These are phyloP conservation scores for Oscarella lobularis DNA, from an alignment of 37 sponge, comb jelly and placozoan genomes.

Conservation along the genomic window DNA sequence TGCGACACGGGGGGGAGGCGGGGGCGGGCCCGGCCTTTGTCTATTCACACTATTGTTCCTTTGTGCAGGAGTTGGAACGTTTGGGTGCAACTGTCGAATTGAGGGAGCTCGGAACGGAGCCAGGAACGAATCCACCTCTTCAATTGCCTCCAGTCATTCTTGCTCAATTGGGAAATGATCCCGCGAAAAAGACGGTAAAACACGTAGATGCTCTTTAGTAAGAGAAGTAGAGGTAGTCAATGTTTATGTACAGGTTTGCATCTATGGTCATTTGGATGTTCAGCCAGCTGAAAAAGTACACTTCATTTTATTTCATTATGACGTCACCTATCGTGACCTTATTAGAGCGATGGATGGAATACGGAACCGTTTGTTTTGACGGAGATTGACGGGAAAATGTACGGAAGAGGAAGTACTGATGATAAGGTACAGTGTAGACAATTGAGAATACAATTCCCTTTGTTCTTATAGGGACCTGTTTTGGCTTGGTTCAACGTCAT, in stretches of 20 bases:
- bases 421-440: conserved; percentile 26
- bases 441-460: too few relatives aligned
- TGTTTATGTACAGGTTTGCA: conserved; percentile 1
- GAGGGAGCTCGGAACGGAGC: too few relatives aligned
- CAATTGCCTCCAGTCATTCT: not conserved
- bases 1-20: too few relatives aligned
- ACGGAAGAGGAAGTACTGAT: conserved; percentile 25
- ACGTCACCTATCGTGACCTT: too few relatives aligned
- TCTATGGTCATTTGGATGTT: not conserved
- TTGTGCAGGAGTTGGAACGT: conserved; percentile 1
- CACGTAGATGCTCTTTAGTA: too few relatives aligned
- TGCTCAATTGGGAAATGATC: not conserved
- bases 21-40: too few relatives aligned
- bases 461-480: not conserved
- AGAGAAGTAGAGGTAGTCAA: not conserved
- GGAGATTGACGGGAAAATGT: conserved; percentile 18
- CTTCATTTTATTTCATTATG: too few relatives aligned
- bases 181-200: not conserved
- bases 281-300: not conserved
- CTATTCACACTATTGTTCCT: too few relatives aligned
- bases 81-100: too few relatives aligned
- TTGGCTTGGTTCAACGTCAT: conserved; percentile 2
- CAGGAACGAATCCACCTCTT: too few relatives aligned
- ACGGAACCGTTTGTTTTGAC: conserved; percentile 14
- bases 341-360: conserved; percentile 22